Conservation (phyloP, 2,888 invertebrate genomes). For the Terebella lapidaria region DNA sequence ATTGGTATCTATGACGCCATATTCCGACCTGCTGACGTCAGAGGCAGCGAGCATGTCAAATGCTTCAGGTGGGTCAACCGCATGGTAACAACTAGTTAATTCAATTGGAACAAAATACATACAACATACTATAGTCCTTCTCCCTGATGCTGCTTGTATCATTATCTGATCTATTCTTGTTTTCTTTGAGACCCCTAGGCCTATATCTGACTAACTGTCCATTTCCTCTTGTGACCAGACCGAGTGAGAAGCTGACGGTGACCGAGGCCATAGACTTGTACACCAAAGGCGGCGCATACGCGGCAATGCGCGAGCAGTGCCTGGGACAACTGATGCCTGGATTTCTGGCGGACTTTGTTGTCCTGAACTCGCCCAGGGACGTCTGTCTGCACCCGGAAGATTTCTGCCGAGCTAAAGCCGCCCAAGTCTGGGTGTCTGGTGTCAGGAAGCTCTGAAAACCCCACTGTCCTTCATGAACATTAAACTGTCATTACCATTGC, state of each 20-base stretch:
- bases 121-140: too few species aligned
- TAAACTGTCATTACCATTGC: too few species aligned
- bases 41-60: too few species aligned
- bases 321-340: conserved; percentile 24
- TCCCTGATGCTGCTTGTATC: too few species aligned
- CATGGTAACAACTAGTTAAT: too few species aligned
- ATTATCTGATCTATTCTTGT: too few species aligned
- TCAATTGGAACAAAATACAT: too few species aligned
- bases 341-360: conserved; percentile 23
- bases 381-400: conserved; percentile 11
- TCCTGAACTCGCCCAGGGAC: conserved; percentile 14
- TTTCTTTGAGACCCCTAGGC: too few species aligned
- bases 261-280: conserved; percentile 25
- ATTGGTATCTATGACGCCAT: conserved; percentile 26
- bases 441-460: conserved; percentile 3
- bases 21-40: conserved; percentile 13
- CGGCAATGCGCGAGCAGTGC: conserved; percentile 18
- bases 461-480: too few species aligned
- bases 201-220: too few species aligned
- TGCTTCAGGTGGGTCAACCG: too few species aligned
- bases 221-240: conserved; percentile 16
- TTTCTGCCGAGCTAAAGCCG: conserved; percentile 9
- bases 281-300: conserved; percentile 23
- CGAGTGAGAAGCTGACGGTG: conserved; percentile 19
- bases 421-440: conserved; percentile 23